phyloP scores from a whole-genome alignment of 2,888 invertebrate species.

The Watsonalla cultraria region DNA sequence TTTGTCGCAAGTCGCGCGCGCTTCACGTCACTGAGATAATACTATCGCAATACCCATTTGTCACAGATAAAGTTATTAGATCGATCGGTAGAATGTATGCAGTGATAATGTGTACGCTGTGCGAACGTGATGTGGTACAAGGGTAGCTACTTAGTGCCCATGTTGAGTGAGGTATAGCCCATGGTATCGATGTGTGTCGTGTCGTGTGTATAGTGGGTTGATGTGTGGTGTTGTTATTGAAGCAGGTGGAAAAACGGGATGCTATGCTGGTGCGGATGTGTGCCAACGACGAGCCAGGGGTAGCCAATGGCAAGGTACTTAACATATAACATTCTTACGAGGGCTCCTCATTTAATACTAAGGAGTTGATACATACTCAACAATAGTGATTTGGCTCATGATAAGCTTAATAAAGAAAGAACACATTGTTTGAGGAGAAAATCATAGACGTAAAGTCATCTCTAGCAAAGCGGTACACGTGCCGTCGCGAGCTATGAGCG shows the following conservation, averaged over 20 bases:
- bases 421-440: too few species aligned
- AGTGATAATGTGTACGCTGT: conserved; percentile 18
- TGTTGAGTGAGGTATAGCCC: conserved; percentile 37
- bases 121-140: conserved; percentile 34
- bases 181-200: conserved; percentile 7
- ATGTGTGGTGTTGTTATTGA: conserved; percentile 22
- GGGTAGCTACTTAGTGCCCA: conserved; percentile 38
- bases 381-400: too few species aligned
- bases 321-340: not conserved
- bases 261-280: conserved; percentile 51
- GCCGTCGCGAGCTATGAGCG: too few species aligned
- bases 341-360: not conserved
- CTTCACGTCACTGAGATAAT: not conserved
- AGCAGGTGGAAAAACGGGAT: conserved; percentile 27
- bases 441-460: too few species aligned
- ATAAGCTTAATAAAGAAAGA: too few species aligned
- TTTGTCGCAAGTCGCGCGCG: not conserved
- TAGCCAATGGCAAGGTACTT: conserved; percentile 50
- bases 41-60: conserved; percentile 7
- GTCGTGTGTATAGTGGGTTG: conserved; percentile 22
- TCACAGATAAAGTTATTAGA: conserved; percentile 9
- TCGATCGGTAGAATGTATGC: conserved; percentile 2
- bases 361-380: not conserved
- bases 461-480: too few species aligned
- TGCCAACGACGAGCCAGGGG: conserved; percentile 45